A percentile compares a stretch with the other conserved stretches of the same genome.
These are phyloP conservation scores for Gallinago solitaria DNA, from an alignment of 2,797 vertebrate species.

Conservation along the genomic window DNA sequence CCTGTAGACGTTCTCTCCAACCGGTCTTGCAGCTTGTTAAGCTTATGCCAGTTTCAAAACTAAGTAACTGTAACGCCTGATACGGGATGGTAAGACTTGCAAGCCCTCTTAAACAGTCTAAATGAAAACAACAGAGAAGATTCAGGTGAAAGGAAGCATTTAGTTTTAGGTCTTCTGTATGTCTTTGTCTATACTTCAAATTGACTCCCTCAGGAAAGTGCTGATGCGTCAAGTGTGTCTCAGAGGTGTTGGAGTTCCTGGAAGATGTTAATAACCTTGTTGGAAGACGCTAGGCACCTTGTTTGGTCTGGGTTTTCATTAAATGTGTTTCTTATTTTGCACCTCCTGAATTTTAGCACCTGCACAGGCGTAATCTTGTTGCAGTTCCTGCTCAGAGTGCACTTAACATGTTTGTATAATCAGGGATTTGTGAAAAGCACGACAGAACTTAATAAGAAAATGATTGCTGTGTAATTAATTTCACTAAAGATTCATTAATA, in stretches of 20 bases:
- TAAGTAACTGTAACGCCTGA: not conserved
- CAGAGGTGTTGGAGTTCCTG: not conserved
- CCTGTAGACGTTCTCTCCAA: not conserved
- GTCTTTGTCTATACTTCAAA: not conserved
- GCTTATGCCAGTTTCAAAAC: not conserved
- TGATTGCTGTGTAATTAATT: not conserved
- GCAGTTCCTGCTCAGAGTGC: not conserved
- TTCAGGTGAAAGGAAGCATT: not conserved
- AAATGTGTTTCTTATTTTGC: not conserved
- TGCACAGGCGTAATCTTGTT: accelerated
- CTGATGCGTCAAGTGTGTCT: not conserved
- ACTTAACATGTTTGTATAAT: accelerated
- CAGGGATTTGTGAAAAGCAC: not conserved
- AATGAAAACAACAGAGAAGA: not conserved
- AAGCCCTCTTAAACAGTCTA: not conserved
- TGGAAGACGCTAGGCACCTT: not conserved
- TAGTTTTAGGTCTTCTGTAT: not conserved
- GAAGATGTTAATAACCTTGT: not conserved
- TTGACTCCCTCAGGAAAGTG: not conserved
- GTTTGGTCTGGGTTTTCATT: not conserved
- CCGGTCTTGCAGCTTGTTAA: not conserved
- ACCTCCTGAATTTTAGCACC: not conserved
- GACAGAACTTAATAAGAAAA: not conserved
- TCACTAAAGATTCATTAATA: not conserved
- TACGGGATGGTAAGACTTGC: not conserved